Conservation (phyloP, 2,888 invertebrate species). For the Hydrotaea diabolus region DNA sequence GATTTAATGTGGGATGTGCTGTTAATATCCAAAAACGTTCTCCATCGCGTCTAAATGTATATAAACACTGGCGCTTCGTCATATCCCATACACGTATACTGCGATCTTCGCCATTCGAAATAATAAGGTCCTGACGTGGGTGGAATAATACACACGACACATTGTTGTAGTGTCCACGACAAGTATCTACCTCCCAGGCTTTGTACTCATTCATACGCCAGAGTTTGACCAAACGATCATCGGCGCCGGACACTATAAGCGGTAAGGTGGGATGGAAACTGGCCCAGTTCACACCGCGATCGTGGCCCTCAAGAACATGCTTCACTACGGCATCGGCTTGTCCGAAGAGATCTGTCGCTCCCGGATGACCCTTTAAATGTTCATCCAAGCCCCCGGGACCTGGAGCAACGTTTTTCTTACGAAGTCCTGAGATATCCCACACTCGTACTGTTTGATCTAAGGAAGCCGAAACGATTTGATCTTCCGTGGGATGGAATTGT, state of each 20-base stretch:
- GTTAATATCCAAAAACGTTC: constrained; percentile 99
- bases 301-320: constrained; percentile 95
- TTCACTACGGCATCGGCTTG: constrained; percentile 95
- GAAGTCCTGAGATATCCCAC: constrained; percentile 97
- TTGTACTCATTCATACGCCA: constrained; percentile 99
- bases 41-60: constrained; percentile 96
- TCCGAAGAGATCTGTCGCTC: constrained; percentile 96
- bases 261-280: constrained; percentile 97
- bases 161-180: constrained; percentile 99
- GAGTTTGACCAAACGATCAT: constrained; percentile 97
- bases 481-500: constrained; percentile 97
- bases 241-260: constrained; percentile 98
- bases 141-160: constrained; percentile 99
- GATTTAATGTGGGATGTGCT: constrained; percentile 95
- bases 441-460: constrained; percentile 98
- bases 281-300: constrained; percentile 99
- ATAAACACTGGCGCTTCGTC: constrained; percentile 94
- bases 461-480: constrained; percentile 97
- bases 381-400: constrained; percentile 95
- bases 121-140: constrained; percentile 96
- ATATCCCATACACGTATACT: constrained; percentile 99
- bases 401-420: constrained; percentile 98
- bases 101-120: constrained; percentile 99
- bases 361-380: constrained; percentile 90
- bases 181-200: constrained; percentile 99